A percentile compares a stretch with the other conserved stretches of the same genome.
Evolutionary conservation across 2,113 vertebrate species (phyloP).

Genomic region (Brienomyrus brachyistius): DNA sequence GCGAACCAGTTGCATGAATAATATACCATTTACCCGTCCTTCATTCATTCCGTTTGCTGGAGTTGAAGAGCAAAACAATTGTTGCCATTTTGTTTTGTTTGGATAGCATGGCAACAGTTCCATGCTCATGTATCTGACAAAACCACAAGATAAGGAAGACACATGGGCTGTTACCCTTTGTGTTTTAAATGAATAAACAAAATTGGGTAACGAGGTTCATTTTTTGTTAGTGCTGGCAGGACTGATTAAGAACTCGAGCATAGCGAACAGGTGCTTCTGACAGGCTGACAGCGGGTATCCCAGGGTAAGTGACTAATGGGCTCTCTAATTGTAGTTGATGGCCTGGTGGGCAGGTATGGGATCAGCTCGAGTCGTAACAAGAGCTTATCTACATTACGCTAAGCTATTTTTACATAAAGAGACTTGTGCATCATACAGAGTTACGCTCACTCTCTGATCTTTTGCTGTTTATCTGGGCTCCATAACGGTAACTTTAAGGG

Average conservation of each 20-base stretch:
- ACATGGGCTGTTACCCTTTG: not conserved
- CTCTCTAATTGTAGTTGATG: not conserved
- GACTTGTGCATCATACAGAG: not conserved
- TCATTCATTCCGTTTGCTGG: not conserved
- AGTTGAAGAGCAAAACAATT: not conserved
- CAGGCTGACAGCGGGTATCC: not conserved
- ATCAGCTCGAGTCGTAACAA: not conserved
- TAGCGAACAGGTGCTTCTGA: conserved; percentile 17
- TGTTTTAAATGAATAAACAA: not conserved
- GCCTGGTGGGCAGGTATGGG: not conserved
- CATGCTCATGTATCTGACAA: not conserved
- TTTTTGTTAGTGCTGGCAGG: not conserved
- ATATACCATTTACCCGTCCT: not conserved
- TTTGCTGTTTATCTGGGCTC: not conserved
- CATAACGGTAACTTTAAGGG: not conserved
- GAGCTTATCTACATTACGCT: not conserved
- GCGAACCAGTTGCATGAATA: not conserved
- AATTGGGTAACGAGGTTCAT: not conserved
- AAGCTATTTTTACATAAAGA: not conserved
- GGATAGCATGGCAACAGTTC: not conserved
- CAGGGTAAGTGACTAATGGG: not conserved
- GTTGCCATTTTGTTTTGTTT: not conserved
- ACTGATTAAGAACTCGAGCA: not conserved
- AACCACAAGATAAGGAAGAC: not conserved
- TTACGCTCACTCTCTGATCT: not conserved